phyloP scores from a whole-genome alignment of 2,113 vertebrate genomes.

The Rutilus rutilus region DNA sequence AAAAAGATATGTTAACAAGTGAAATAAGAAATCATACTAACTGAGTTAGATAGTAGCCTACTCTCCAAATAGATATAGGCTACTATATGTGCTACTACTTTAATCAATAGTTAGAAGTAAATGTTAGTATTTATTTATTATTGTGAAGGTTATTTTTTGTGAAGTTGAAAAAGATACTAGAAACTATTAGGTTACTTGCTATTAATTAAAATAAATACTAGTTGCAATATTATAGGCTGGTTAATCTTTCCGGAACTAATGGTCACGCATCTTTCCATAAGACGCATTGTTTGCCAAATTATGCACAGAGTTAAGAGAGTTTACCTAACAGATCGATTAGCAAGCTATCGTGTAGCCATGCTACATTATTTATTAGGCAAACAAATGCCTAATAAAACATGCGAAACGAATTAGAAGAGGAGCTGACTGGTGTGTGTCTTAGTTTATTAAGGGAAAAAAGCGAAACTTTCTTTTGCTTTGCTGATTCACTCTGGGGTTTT shows the following conservation, averaged over 20 bases:
- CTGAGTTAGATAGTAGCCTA: neutral
- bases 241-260: neutral
- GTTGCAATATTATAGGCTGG: neutral
- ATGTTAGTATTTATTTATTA: too few species aligned
- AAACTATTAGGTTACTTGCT: neutral
- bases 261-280: neutral
- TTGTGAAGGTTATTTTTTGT: neutral
- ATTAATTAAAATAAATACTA: neutral
- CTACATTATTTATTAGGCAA: slow-evolving; percentile 29
- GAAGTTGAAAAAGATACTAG: neutral
- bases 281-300: neutral
- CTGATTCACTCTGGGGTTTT: neutral
- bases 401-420: neutral
- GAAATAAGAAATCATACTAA: neutral
- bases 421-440: neutral
- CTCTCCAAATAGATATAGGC: neutral
- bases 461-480: neutral
- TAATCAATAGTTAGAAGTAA: neutral
- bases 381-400: neutral
- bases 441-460: neutral
- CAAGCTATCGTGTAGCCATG: neutral
- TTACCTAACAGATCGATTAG: neutral
- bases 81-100: neutral
- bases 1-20: neutral
- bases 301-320: neutral